These are phyloP conservation scores for Drosophila testacea DNA, from an alignment of 2,888 invertebrate genomes.

Conservation along the genomic window DNA sequence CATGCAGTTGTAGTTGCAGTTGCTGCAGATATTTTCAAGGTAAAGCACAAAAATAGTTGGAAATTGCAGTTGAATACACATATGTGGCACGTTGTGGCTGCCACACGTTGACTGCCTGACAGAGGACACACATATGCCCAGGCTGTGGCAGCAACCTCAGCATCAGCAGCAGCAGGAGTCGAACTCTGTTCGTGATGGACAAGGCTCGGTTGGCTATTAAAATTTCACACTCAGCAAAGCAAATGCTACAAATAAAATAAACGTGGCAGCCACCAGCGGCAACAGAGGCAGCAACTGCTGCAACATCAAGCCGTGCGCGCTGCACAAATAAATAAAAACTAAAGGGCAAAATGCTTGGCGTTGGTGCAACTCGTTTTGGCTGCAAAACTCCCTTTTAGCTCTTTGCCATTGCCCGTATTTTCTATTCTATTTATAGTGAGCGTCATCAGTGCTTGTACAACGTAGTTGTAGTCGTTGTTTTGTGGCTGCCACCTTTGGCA, in stretches of 20 bases:
- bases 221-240: conserved; percentile 81
- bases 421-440: conserved; percentile 61
- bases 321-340: conserved; percentile 75
- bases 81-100: conserved; percentile 18
- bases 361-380: conserved; percentile 35
- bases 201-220: conserved; percentile 81
- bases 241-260: conserved; percentile 80
- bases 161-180: conserved; percentile 53
- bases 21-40: conserved; percentile 65
- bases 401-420: conserved; percentile 17
- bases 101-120: conserved; percentile 39
- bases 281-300: conserved; percentile 22
- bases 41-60: conserved; percentile 73
- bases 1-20: conserved; percentile 9
- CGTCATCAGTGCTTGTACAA: conserved; percentile 8
- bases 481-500: conserved; percentile 70
- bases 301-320: conserved; percentile 30
- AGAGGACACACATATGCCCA: conserved; percentile 67
- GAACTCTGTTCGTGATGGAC: conserved; percentile 58
- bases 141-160: conserved; percentile 15
- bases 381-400: conserved; percentile 36
- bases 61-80: conserved; percentile 38
- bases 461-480: conserved; percentile 2
- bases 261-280: conserved; percentile 51
- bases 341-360: conserved; percentile 68